These are phyloP conservation scores for Aporophyla nigra DNA, from an alignment of 2,888 invertebrate species.

Conservation along the genomic window DNA sequence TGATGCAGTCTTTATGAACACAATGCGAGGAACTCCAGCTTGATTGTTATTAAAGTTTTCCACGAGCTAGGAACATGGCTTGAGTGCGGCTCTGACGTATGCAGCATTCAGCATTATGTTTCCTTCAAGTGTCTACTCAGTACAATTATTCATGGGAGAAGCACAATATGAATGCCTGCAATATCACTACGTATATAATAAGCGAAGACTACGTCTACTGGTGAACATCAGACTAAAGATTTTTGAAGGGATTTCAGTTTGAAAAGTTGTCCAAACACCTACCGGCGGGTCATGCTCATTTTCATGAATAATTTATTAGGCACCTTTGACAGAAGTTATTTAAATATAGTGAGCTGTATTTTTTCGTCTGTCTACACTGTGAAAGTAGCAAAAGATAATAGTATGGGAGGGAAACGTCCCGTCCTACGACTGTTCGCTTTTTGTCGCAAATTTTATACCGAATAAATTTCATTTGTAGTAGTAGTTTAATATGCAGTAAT, in stretches of 20 bases:
- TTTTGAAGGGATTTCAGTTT: slow-evolving; percentile 36
- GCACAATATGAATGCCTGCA: slow-evolving; percentile 2
- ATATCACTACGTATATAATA: not conserved
- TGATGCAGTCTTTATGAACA: slow-evolving; percentile 69
- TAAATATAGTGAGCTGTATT: slow-evolving; percentile 16
- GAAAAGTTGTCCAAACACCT: slow-evolving; percentile 30
- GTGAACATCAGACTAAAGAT: slow-evolving; percentile 10
- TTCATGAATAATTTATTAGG: slow-evolving; percentile 44
- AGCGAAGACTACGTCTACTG: not conserved
- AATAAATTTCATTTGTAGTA: not conserved
- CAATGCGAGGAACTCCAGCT: slow-evolving; percentile 45
- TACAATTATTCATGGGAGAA: slow-evolving; percentile 13
- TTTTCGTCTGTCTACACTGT: slow-evolving; percentile 16
- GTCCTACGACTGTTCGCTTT: not conserved
- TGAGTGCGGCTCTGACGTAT: slow-evolving; percentile 17
- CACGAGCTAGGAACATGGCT: slow-evolving; percentile 18
- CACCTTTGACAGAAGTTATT: slow-evolving; percentile 37
- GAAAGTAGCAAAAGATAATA: slow-evolving; percentile 3
- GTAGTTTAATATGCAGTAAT: not conserved
- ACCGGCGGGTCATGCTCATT: slow-evolving; percentile 29
- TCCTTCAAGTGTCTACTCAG: slow-evolving; percentile 11
- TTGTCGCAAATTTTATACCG: not conserved
- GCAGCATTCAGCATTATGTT: slow-evolving; percentile 8
- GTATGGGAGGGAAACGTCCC: not conserved
- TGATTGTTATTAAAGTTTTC: slow-evolving; percentile 64